Percentiles rank a stretch among this genome's conserved stretches.
phyloP scores from a whole-genome alignment of 2,797 vertebrate species.

The Ambastaia sidthimunki region DNA sequence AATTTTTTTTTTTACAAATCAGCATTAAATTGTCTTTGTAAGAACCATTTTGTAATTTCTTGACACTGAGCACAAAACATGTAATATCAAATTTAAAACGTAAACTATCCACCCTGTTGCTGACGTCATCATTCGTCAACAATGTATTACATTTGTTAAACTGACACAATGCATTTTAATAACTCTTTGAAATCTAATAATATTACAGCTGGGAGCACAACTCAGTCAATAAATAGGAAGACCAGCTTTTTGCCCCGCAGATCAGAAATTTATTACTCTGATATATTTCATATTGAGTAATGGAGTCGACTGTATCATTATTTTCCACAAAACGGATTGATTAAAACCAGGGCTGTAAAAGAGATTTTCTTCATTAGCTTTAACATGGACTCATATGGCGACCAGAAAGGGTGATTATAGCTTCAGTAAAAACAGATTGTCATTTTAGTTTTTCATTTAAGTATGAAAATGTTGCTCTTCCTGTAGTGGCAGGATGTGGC shows the following conservation, averaged over 20 bases:
- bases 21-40: too few species aligned
- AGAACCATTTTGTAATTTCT: too few species aligned
- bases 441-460: conserved; percentile 48
- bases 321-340: conserved; percentile 48
- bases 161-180: too few species aligned
- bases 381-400: conserved; percentile 40
- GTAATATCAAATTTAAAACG: too few species aligned
- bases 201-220: not conserved
- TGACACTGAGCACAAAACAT: too few species aligned
- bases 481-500: conserved; percentile 77
- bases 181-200: too few species aligned
- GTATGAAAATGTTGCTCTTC: conserved; percentile 48
- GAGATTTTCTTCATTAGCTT: conserved; percentile 44
- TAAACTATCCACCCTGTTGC: not conserved
- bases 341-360: conserved; percentile 53
- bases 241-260: conserved; percentile 16
- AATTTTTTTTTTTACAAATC: too few species aligned
- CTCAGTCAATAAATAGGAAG: not conserved
- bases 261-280: conserved; percentile 38
- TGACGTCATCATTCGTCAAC: not conserved
- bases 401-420: conserved; percentile 46
- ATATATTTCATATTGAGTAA: conserved; percentile 23
- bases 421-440: conserved; percentile 45
- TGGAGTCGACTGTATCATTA: conserved; percentile 31
- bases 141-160: not conserved